Evolutionary conservation across 2,888 invertebrate species (phyloP).

Genomic region (Desoria tigrina): DNA sequence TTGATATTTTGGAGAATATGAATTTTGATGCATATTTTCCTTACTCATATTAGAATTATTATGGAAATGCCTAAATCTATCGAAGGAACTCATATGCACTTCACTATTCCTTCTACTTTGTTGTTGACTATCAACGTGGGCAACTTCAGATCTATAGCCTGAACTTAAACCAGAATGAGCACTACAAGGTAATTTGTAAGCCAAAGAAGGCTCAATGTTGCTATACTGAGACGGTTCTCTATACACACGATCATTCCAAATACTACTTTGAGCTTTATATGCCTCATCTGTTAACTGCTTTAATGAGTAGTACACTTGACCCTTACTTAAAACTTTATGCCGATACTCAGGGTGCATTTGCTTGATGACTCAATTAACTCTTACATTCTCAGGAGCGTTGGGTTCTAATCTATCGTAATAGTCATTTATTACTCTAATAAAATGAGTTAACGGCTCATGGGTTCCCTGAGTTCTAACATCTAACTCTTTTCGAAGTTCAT

Average conservation of each 20-base stretch:
- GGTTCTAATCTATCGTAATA: neutral
- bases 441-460: neutral
- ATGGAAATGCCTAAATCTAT: neutral
- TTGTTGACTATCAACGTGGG: no score
- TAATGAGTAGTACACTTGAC: neutral
- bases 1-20: no score
- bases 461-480: neutral
- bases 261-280: neutral
- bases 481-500: constrained; percentile 9
- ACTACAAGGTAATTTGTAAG: neutral
- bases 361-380: neutral
- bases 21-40: no score
- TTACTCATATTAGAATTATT: no score
- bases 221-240: neutral
- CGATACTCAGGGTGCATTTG: constrained; percentile 6
- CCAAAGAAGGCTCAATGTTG: neutral
- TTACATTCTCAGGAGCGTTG: neutral
- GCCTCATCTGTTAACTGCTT: neutral
- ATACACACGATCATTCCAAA: neutral
- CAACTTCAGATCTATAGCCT: no score
- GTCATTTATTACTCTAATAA: constrained; percentile 7
- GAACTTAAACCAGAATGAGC: neutral
- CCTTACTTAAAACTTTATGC: neutral
- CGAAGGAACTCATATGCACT: neutral
- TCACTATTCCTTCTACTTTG: neutral